Percentiles rank a stretch among this genome's conserved stretches.
phyloP scores from a whole-genome alignment of 2,888 invertebrate species.

The Dione vanillae region DNA sequence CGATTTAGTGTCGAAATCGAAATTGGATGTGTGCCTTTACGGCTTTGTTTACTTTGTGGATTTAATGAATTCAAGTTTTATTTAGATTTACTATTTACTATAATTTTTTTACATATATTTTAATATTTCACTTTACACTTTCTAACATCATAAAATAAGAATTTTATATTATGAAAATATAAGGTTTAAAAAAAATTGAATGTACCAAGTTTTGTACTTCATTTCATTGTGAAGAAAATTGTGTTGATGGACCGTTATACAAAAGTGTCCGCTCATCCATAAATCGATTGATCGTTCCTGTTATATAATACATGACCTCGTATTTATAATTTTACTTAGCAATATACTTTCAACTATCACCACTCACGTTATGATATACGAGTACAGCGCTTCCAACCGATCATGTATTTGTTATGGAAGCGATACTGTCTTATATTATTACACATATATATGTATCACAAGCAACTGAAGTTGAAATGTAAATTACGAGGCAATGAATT shows the following conservation, averaged over 20 bases:
- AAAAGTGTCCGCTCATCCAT: conserved; percentile 1
- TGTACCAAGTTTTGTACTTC: background rate
- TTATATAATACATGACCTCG: background rate
- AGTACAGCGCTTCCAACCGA: background rate
- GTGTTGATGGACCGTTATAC: conserved; percentile 3
- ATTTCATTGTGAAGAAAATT: conserved; percentile 1
- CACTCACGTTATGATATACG: background rate
- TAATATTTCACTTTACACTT: no score
- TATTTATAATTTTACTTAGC: background rate
- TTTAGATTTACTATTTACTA: no score
- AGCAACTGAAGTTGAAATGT: background rate
- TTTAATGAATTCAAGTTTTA: no score
- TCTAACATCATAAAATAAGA: no score
- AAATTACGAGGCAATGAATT: background rate
- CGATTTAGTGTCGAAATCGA: no score
- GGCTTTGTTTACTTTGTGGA: no score
- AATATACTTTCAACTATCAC: background rate
- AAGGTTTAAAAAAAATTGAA: no score
- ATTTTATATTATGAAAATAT: no score
- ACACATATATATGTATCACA: background rate
- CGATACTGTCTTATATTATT: background rate
- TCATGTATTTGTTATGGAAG: background rate
- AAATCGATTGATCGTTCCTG: background rate
- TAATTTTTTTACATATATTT: no score
- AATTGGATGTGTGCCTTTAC: no score